phyloP scores from a whole-genome alignment of 2,888 invertebrate genomes.

The Pandemis corylana region DNA sequence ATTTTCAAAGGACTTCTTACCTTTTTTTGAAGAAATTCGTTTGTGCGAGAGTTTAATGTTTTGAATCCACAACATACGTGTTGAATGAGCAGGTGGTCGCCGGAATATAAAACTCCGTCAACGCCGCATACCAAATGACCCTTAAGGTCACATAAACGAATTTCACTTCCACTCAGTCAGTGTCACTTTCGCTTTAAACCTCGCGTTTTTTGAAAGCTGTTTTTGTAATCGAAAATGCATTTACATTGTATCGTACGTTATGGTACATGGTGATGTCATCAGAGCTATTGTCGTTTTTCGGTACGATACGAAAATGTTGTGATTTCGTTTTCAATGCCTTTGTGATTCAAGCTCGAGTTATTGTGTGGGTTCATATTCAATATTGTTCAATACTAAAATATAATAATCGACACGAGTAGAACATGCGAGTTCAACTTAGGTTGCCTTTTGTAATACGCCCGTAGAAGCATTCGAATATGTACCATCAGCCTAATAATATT shows the following conservation, averaged over 20 bases:
- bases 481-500: too few species aligned
- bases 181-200: constrained; percentile 49
- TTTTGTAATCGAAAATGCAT: constrained; percentile 38
- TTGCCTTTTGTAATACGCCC: background rate
- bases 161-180: constrained; percentile 51
- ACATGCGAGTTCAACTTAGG: background rate
- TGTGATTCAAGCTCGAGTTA: constrained; percentile 4
- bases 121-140: constrained; percentile 37
- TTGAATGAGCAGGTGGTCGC: constrained; percentile 1
- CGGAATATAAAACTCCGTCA: constrained; percentile 20
- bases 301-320: constrained; percentile 6
- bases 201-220: constrained; percentile 44
- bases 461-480: background rate
- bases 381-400: background rate
- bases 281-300: constrained; percentile 16
- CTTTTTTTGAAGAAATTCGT: background rate
- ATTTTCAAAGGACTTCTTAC: background rate
- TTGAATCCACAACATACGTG: background rate
- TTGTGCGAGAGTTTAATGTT: background rate
- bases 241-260: constrained; percentile 44
- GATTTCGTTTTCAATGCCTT: constrained; percentile 15
- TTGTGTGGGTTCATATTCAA: constrained; percentile 29
- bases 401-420: background rate
- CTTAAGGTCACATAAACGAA: constrained; percentile 62
- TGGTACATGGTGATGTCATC: constrained; percentile 28